Conservation (phyloP, 1,140 invertebrate genomes). For the Aradophagus sp. region DNA sequence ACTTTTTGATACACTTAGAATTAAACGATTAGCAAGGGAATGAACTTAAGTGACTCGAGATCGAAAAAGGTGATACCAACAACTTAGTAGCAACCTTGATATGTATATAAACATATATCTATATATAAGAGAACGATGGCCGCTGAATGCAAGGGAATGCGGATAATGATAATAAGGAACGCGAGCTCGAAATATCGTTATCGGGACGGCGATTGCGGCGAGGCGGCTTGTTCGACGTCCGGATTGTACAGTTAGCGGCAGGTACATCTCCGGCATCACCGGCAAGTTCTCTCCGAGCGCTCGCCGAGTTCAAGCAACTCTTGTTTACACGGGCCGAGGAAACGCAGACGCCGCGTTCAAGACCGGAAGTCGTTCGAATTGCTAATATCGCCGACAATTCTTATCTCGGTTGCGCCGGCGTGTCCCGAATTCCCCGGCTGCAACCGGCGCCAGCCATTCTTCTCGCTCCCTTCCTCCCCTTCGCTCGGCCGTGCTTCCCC, state of each 20-base stretch:
- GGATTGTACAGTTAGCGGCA: constrained; percentile 48
- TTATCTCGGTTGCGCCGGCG: constrained; percentile 61
- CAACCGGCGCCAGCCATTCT: constrained; percentile 19
- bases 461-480: too few relatives aligned
- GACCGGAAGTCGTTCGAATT: constrained; percentile 72
- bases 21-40: too few relatives aligned
- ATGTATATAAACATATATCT: too few relatives aligned
- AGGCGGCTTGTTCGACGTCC: constrained; percentile 27
- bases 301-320: constrained; percentile 69
- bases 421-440: constrained; percentile 64
- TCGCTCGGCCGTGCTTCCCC: too few relatives aligned
- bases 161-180: constrained; percentile 25
- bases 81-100: too few relatives aligned
- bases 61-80: too few relatives aligned
- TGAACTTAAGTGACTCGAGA: too few relatives aligned
- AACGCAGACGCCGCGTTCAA: constrained; percentile 42
- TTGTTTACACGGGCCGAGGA: constrained; percentile 60
- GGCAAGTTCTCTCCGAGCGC: constrained; percentile 57
- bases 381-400: constrained; percentile 65
- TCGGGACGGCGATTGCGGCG: constrained; percentile 1
- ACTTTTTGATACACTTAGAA: too few relatives aligned
- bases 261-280: constrained; percentile 37
- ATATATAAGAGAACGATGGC: background rate
- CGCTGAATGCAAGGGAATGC: constrained; percentile 22
- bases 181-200: constrained; percentile 29